Evolutionary conservation across 2,797 vertebrate genomes (phyloP).

Genomic region (Mus minutoides): DNA sequence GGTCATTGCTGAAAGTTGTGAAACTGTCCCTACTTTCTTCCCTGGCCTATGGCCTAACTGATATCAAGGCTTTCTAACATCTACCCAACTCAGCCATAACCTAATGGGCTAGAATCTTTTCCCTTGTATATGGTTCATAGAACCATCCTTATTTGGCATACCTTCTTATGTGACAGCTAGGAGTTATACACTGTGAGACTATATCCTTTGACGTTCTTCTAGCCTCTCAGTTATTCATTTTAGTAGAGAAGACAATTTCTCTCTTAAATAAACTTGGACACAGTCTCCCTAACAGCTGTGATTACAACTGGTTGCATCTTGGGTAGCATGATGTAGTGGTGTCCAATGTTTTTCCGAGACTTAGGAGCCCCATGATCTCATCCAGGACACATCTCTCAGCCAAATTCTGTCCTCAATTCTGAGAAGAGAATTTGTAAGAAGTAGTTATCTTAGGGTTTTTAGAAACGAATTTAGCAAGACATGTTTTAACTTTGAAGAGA

Average conservation of each 20-base stretch:
- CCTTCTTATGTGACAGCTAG: neutral
- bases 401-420: neutral
- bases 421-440: neutral
- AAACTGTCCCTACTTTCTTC: neutral
- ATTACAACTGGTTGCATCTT: neutral
- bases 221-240: neutral
- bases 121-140: neutral
- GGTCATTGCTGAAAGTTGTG: conserved; percentile 44
- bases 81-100: neutral
- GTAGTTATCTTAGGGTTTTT: neutral
- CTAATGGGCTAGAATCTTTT: neutral
- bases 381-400: neutral
- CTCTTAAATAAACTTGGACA: neutral
- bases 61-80: neutral
- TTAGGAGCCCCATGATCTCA: neutral
- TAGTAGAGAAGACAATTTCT: neutral
- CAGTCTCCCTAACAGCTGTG: neutral
- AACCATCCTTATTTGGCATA: neutral
- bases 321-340: neutral
- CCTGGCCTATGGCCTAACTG: neutral
- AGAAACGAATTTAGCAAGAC: neutral
- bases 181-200: neutral
- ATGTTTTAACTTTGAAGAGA: neutral
- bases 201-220: neutral
- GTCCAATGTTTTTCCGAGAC: neutral